Base-by-base conservation (phyloP, 2,113 vertebrate genomes). In the Sinocyclocheilus rhinocerous region DNA sequence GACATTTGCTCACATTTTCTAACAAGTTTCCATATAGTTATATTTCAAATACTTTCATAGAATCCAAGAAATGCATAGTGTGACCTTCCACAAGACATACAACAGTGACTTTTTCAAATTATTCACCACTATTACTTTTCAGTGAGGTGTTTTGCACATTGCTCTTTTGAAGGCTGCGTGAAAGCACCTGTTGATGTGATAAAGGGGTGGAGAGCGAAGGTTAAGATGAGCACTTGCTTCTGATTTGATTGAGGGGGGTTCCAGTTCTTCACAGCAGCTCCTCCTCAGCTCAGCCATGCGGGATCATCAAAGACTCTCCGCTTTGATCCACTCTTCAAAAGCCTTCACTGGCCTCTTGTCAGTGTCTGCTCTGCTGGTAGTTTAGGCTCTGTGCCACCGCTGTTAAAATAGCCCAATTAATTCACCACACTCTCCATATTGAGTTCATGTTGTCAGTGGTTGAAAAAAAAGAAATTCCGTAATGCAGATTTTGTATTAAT, bases 241-340 rank as follows among this genome's bases (percentile, higher is more conserved):
- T 61, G 29, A 87, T 87, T 88, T 73, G 50, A 83, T 59, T 76
- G 77, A 50, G 86, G 52, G 69, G 76, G 80, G 55, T 33, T 75
- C 22, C 24, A 76, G 88, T 85, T 39, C 77, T 87, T 85, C 63
- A 65, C 61, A n/a, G 3, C 45, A 72, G 65, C 81, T 81, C 79
- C 78, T 84, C 85, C 39, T 88, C 69, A 69, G 61, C 82, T n/a
- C 70, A 85, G 72, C 36, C 70, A 76, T 81, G 70, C 48, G 6
- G 82, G 39, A 83, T 73, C 89, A 88, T 90, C 89, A 88, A 90
- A 90, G 82, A 83, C 65, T 70, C 79, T 4, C 12, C 1, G 22
- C 89, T 90, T 90, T 90, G 87, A 90, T 90, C 87, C 55, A 57
- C 82, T 88, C 87, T 90, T 90, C 89, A 90, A 88, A 90, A 83